A percentile compares a stretch with the other conserved stretches of the same genome.
These are phyloP conservation scores for Notodonta ziczac DNA, from an alignment of 2,888 invertebrate genomes.

Conservation along the genomic window DNA sequence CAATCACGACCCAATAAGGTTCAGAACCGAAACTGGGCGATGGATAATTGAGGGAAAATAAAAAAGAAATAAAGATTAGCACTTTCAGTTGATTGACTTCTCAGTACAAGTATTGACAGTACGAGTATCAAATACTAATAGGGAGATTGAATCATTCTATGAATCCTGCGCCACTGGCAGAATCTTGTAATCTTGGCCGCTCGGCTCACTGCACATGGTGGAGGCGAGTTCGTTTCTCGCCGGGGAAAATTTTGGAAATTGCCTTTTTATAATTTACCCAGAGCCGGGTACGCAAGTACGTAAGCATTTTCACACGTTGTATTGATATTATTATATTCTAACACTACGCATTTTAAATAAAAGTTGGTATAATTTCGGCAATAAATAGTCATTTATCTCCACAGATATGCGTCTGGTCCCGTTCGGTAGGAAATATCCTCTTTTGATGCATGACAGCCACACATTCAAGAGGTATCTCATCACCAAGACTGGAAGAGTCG, in stretches of 20 bases:
- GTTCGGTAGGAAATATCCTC: constrained; percentile 3
- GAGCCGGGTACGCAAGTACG: too few relatives aligned
- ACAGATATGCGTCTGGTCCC: neutral
- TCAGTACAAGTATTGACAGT: too few relatives aligned
- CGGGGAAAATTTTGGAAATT: too few relatives aligned
- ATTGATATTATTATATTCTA: neutral
- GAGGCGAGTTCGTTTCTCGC: too few relatives aligned
- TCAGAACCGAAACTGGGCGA: constrained; percentile 34
- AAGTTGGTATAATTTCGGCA: neutral
- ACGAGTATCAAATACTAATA: too few relatives aligned
- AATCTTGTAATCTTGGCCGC: too few relatives aligned
- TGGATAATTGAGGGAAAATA: constrained; percentile 18
- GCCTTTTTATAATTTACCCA: too few relatives aligned
- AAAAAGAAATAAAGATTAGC: neutral
- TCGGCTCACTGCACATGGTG: too few relatives aligned
- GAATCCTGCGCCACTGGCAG: too few relatives aligned
- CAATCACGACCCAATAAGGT: constrained; percentile 41
- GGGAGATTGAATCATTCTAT: too few relatives aligned
- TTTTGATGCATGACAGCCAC: neutral
- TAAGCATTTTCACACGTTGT: too few relatives aligned
- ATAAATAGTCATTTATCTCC: neutral
- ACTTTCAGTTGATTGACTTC: too few relatives aligned
- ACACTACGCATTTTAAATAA: neutral
- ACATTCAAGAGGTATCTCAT: constrained; percentile 5
- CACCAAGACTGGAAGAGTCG: constrained; percentile 5